A percentile compares a stretch with the other conserved stretches of the same genome.
Conservation (phyloP, 2,797 vertebrate genomes). For the Zalophus californianus region DNA sequence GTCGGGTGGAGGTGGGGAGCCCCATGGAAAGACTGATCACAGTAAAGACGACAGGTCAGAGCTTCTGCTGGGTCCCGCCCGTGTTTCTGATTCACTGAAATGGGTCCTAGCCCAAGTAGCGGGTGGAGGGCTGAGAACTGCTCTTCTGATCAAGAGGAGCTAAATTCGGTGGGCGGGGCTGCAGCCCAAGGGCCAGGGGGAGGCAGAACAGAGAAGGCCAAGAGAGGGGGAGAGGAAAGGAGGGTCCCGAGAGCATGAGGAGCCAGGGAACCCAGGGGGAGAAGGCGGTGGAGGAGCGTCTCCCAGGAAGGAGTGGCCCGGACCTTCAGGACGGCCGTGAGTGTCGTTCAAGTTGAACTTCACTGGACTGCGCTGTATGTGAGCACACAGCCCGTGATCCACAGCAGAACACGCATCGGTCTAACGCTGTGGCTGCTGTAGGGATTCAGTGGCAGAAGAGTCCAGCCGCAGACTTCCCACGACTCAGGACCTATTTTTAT, state of each 20-base stretch:
- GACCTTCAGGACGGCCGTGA: not conserved
- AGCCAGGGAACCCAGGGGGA: not conserved
- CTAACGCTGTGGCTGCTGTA: not conserved
- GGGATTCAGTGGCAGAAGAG: not conserved
- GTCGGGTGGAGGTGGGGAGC: not conserved
- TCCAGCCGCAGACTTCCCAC: not conserved
- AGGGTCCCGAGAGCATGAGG: not conserved
- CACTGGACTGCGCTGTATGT: fast-evolving
- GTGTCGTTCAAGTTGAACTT: not conserved
- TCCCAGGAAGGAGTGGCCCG: not conserved
- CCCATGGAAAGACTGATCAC: fast-evolving
- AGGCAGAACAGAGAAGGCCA: not conserved
- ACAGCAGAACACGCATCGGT: not conserved
- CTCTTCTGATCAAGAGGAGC: not conserved
- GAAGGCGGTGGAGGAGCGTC: not conserved
- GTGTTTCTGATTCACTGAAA: not conserved
- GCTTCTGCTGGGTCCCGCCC: not conserved
- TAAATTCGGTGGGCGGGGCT: not conserved
- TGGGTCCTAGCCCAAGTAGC: not conserved
- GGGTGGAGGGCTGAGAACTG: not conserved
- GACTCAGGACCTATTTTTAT: not conserved
- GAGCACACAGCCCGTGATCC: not conserved
- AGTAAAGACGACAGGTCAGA: not conserved
- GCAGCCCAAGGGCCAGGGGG: not conserved
- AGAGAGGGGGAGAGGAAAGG: not conserved